phyloP scores from a whole-genome alignment of 2,797 vertebrate genomes.

The Lagodon rhomboides region DNA sequence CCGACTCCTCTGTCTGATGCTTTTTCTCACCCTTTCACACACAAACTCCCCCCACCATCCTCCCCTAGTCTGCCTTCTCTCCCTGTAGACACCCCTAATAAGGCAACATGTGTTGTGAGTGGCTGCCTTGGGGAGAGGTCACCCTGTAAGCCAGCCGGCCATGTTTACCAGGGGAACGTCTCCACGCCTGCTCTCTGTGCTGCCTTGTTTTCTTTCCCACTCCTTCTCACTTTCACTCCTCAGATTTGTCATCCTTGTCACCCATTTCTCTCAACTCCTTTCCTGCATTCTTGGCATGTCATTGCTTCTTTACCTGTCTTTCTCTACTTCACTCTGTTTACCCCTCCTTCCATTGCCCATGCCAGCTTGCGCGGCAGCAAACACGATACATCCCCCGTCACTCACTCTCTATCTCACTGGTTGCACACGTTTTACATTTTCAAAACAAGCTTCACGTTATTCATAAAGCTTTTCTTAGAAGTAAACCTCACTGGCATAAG shows the following conservation, averaged over 20 bases:
- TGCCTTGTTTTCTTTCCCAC: constrained; percentile 48
- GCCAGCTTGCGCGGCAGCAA: constrained; percentile 11
- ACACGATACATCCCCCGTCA: constrained; percentile 4
- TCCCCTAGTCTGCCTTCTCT: constrained; percentile 39
- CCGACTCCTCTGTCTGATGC: constrained; percentile 32
- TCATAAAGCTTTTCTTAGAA: constrained; percentile 39
- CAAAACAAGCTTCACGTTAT: constrained; percentile 29
- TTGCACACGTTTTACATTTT: constrained; percentile 23
- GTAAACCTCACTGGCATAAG: constrained; percentile 32
- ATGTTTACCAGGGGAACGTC: constrained; percentile 71
- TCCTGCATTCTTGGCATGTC: neutral
- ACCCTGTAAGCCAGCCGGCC: constrained; percentile 54
- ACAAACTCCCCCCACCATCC: constrained; percentile 16
- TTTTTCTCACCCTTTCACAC: constrained; percentile 66
- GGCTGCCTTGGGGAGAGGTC: constrained; percentile 75
- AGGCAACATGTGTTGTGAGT: constrained; percentile 85
- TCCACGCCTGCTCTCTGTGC: constrained; percentile 47
- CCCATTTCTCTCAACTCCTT: constrained; percentile 5
- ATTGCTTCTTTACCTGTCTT: neutral
- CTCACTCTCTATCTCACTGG: neutral
- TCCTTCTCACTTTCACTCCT: constrained; percentile 43
- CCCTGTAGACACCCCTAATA: constrained; percentile 80
- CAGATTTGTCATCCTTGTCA: constrained; percentile 17
- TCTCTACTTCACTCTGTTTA: neutral
- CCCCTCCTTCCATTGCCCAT: neutral